Conservation (phyloP, 2,888 invertebrate species). For the Leuctra nigra region DNA sequence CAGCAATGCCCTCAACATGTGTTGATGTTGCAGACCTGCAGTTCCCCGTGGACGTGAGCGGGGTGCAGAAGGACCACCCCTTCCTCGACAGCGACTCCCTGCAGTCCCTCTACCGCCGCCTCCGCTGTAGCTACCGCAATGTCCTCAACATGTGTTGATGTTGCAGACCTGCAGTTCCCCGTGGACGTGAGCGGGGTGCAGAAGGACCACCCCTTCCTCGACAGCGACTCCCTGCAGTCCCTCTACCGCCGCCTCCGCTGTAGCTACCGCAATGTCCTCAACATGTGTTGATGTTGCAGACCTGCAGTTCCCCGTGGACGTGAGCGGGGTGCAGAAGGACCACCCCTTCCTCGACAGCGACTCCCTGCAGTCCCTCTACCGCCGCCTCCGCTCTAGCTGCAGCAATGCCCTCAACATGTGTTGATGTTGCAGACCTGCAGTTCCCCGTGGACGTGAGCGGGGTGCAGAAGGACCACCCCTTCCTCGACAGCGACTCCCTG, state of each 20-base stretch:
- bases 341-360: conserved; percentile 86
- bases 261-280: too few species aligned
- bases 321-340: conserved; percentile 84
- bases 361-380: conserved; percentile 80
- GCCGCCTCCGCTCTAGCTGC: too few species aligned
- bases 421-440: conserved; percentile 82
- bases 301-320: conserved; percentile 88
- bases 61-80: conserved; percentile 89
- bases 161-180: conserved; percentile 87
- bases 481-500: conserved; percentile 76
- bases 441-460: conserved; percentile 88
- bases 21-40: conserved; percentile 84
- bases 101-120: conserved; percentile 81
- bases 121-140: too few species aligned
- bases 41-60: conserved; percentile 86
- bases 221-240: conserved; percentile 76
- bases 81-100: conserved; percentile 80
- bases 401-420: too few species aligned
- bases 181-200: conserved; percentile 85
- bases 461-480: conserved; percentile 89
- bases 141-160: too few species aligned
- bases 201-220: conserved; percentile 90
- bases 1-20: too few species aligned
- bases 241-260: conserved; percentile 84
- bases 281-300: too few species aligned